phyloP scores from a whole-genome alignment of 2,113 vertebrate genomes.

The Myotis brandtii region DNA sequence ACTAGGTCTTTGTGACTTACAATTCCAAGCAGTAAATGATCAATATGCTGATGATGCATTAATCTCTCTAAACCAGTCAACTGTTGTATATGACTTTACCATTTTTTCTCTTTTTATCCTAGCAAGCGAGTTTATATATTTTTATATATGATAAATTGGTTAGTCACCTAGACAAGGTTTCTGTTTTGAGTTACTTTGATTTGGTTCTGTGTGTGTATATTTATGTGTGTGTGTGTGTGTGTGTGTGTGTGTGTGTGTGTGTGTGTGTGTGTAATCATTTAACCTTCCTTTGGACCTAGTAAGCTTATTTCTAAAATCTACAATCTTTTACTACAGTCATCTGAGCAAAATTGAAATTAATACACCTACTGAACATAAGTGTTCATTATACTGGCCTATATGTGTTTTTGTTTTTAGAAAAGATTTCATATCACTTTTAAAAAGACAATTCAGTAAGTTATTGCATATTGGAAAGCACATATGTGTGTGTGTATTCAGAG shows the following conservation, averaged over 20 bases:
- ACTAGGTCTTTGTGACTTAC: background rate
- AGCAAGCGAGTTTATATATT: background rate
- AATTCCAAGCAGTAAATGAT: background rate
- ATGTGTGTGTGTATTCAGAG: too few relatives aligned
- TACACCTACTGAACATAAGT: background rate
- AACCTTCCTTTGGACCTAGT: background rate
- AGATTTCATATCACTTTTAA: background rate
- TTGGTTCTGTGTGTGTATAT: background rate
- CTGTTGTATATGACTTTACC: background rate
- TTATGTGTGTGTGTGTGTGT: background rate
- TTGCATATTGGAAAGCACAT: background rate
- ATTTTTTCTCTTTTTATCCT: background rate
- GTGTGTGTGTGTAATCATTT: background rate
- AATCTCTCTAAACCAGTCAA: background rate
- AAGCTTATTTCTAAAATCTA: background rate
- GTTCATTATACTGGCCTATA: background rate
- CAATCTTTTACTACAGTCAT: background rate
- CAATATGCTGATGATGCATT: background rate
- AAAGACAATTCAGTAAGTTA: background rate
- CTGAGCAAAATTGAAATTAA: slow-evolving; percentile 4
- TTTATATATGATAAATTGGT: background rate
- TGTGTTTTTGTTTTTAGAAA: background rate
- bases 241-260: background rate
- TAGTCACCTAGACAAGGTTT: background rate
- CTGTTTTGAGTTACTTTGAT: background rate